These are phyloP conservation scores for Sardina pilchardus DNA, from an alignment of 2,113 vertebrate genomes.

Conservation along the genomic window DNA sequence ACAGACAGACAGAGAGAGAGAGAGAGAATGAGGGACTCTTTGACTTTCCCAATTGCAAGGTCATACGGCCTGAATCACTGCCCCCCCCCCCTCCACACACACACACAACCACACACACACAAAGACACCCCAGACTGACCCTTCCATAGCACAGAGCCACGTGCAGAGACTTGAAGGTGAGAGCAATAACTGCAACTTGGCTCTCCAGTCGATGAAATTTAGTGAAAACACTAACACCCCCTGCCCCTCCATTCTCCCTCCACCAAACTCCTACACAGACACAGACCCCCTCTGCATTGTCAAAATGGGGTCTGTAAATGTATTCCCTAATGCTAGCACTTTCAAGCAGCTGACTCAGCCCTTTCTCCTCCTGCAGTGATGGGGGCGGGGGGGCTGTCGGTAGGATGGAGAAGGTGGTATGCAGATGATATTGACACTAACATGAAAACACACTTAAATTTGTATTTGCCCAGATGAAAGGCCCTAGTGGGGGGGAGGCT, in stretches of 20 bases:
- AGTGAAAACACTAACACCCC: background rate
- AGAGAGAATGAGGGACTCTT: background rate
- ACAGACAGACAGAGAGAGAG: background rate
- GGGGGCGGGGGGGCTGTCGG: background rate
- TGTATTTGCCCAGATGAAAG: background rate
- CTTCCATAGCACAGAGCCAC: background rate
- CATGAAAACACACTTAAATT: background rate
- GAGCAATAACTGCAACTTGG: background rate
- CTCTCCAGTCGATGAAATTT: slow-evolving; percentile 28
- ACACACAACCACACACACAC: background rate
- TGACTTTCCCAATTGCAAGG: slow-evolving; percentile 43
- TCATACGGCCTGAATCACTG: slow-evolving; percentile 14
- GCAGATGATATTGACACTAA: slow-evolving; percentile 13
- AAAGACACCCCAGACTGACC: background rate
- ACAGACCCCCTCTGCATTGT: background rate
- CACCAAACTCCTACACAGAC: background rate
- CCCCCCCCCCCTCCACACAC: background rate
- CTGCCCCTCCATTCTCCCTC: background rate
- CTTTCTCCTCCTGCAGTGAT: slow-evolving; percentile 10
- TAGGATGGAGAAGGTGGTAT: background rate
- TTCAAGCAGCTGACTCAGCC: slow-evolving; percentile 22
- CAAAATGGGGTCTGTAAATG: slow-evolving; percentile 20
- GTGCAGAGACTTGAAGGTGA: slow-evolving; percentile 12
- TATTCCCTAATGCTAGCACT: slow-evolving; percentile 12
- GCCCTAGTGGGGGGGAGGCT: background rate